A percentile compares a stretch with the other conserved stretches of the same genome.
Evolutionary conservation across 2,797 vertebrate species (phyloP).

Genomic region (Linurgus olivaceus): DNA sequence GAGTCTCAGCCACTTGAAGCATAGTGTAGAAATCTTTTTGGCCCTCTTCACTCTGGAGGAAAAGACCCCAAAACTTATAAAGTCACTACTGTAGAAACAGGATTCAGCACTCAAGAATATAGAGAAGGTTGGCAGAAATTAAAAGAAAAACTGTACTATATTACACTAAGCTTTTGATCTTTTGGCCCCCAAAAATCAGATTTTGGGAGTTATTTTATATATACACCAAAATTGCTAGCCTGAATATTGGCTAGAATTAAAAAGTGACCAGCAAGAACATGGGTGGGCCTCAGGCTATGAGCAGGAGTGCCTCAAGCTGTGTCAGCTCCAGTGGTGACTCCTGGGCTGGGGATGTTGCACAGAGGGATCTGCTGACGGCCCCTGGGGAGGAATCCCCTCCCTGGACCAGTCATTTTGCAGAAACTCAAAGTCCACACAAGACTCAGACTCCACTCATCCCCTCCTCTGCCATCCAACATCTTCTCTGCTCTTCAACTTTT

Average conservation of each 20-base stretch:
- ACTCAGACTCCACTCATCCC: not conserved
- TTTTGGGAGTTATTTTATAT: not conserved
- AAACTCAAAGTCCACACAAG: rapidly evolving
- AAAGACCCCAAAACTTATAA: rapidly evolving
- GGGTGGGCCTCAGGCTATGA: not conserved
- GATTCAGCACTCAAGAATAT: not conserved
- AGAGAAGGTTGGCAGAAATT: not conserved
- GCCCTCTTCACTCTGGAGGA: not conserved
- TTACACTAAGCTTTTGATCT: not conserved
- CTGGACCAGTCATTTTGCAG: not conserved
- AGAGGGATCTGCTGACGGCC: not conserved
- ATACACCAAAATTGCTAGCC: not conserved
- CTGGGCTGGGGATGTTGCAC: rapidly evolving
- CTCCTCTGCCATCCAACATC: not conserved
- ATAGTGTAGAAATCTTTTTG: not conserved
- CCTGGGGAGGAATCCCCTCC: not conserved
- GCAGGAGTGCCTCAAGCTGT: not conserved
- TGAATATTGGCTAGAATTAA: not conserved
- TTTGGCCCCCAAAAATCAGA: not conserved
- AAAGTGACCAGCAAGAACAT: not conserved
- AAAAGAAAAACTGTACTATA: not conserved
- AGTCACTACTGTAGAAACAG: not conserved
- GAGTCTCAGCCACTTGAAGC: not conserved
- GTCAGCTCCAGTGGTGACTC: not conserved
- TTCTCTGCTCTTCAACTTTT: not conserved